Conservation (phyloP, 1,140 invertebrate genomes). For the Formica selysi region DNA sequence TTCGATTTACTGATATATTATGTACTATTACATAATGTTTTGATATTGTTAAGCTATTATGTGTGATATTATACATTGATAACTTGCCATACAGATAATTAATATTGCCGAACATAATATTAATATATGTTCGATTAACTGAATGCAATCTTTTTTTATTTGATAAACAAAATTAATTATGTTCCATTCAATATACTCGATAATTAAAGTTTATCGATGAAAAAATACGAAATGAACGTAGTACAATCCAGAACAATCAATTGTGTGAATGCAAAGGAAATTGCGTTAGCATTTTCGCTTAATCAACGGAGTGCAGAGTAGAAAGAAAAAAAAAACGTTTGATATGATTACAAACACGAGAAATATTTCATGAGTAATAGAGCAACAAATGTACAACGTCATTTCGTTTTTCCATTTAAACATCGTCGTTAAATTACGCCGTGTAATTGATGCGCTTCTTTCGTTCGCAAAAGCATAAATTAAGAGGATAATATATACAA, state of each 20-base stretch:
- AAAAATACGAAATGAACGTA: not conserved
- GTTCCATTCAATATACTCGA: not conserved
- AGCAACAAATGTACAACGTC: not conserved
- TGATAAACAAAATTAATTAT: conserved; percentile 21
- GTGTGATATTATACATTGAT: not conserved
- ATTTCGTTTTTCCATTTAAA: conserved; percentile 7
- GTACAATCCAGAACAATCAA: conserved; percentile 11
- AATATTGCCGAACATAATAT: not conserved
- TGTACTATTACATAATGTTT: not conserved
- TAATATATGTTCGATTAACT: not conserved
- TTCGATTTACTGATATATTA: not conserved
- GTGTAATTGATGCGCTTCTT: not conserved
- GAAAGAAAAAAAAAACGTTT: not conserved
- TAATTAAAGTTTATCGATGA: conserved; percentile 19
- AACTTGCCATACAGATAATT: not conserved
- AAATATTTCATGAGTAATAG: not conserved
- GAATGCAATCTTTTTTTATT: conserved; percentile 4
- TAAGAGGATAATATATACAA: not conserved
- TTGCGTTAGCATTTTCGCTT: conserved; percentile 25
- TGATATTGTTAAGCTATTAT: not conserved
- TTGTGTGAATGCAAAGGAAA: not conserved
- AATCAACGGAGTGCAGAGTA: not conserved
- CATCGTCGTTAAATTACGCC: too few species aligned
- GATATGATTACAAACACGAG: not conserved
- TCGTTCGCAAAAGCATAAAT: not conserved